Percentiles rank a stretch among this genome's conserved stretches.
Evolutionary conservation across 2,113 vertebrate species (phyloP).

Genomic region (Nycticebus coucang): DNA sequence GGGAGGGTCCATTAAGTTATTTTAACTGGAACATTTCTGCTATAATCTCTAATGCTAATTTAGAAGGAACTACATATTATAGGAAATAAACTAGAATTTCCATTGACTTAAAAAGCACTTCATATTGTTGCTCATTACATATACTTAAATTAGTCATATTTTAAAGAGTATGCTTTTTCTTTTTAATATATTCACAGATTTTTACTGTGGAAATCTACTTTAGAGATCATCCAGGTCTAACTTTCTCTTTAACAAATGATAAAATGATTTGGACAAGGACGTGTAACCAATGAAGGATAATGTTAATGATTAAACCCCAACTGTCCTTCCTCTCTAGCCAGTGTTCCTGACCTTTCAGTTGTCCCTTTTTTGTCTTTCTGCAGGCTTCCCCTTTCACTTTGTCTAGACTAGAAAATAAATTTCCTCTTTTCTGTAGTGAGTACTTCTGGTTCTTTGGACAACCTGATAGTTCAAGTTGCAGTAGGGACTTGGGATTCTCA

Average conservation of each 20-base stretch:
- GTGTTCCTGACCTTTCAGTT: background rate
- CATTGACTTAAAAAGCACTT: background rate
- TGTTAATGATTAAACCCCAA: background rate
- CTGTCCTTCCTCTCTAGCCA: background rate
- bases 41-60: constrained; percentile 7
- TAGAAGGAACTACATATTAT: background rate
- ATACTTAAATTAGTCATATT: constrained; percentile 31
- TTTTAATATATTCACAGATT: constrained; percentile 23
- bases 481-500: background rate
- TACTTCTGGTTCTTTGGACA: constrained; percentile 9
- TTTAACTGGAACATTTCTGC: constrained; percentile 38
- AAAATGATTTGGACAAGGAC: background rate
- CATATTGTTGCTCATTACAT: constrained; percentile 2
- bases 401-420: constrained; percentile 36
- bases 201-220: constrained; percentile 2
- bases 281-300: background rate
- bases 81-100: constrained; percentile 21
- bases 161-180: background rate
- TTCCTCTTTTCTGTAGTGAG: background rate
- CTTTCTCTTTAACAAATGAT: background rate
- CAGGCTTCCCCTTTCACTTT: background rate
- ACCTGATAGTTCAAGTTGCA: background rate
- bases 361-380: constrained; percentile 1
- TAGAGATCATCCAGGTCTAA: constrained; percentile 18
- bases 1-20: background rate